A percentile compares a stretch with the other conserved stretches of the same genome.
Conservation (phyloP, 2,888 invertebrate species). For the Ennomos fuscantarius region DNA sequence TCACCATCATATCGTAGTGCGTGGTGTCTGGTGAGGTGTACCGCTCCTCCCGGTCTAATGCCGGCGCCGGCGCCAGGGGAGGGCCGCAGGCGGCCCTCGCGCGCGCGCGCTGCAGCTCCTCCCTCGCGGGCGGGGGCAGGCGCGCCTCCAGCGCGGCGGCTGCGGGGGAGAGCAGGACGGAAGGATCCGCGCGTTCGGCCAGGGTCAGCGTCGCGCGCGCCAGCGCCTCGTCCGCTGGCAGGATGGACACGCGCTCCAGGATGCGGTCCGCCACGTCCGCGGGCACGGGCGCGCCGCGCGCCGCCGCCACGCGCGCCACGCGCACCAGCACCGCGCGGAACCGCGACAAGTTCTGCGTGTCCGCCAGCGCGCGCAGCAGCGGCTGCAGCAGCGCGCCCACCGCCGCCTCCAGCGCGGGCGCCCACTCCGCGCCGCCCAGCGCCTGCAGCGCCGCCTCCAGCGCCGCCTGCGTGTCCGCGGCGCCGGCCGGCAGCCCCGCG, state of each 20-base stretch:
- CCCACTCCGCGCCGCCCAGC: constrained; percentile 40
- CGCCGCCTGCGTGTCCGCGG: constrained; percentile 27
- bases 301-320: constrained; percentile 53
- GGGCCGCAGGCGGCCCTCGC: not conserved
- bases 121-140: not conserved
- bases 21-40: constrained; percentile 69
- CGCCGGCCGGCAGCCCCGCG: not conserved
- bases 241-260: constrained; percentile 66
- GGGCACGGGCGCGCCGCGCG: constrained; percentile 47
- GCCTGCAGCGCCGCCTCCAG: constrained; percentile 59
- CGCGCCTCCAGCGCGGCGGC: constrained; percentile 21
- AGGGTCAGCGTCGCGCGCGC: constrained; percentile 56
- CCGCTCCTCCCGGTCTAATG: constrained; percentile 30
- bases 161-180: constrained; percentile 54
- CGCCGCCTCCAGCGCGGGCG: not conserved
- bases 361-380: constrained; percentile 60
- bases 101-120: not conserved
- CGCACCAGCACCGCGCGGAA: constrained; percentile 67
- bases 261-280: constrained; percentile 54
- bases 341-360: constrained; percentile 70
- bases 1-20: constrained; percentile 62
- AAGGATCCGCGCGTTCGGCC: constrained; percentile 53
- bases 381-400: constrained; percentile 46
- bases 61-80: not conserved
- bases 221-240: constrained; percentile 59